phyloP scores from a whole-genome alignment of 2,888 invertebrate genomes.

The Azorinus chamasolen region DNA sequence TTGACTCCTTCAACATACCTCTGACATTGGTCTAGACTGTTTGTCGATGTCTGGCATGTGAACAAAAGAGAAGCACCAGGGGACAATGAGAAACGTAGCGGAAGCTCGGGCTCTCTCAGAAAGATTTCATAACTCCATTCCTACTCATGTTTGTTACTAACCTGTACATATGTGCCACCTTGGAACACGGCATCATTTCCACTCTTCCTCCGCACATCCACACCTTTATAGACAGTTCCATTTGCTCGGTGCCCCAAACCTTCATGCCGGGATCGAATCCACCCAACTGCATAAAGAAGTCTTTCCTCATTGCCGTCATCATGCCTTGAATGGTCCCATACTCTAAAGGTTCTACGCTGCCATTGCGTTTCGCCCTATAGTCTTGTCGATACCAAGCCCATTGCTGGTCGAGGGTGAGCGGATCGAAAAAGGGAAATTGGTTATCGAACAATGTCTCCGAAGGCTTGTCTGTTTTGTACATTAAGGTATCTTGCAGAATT shows the following conservation, averaged over 20 bases:
- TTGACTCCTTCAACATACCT: too few relatives aligned
- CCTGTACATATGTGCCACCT: constrained; percentile 63
- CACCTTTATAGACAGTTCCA: constrained; percentile 57
- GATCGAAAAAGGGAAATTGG: constrained; percentile 42
- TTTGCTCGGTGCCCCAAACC: constrained; percentile 62
- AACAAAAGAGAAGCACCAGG: too few relatives aligned
- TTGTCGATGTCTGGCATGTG: too few relatives aligned
- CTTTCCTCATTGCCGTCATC: constrained; percentile 52
- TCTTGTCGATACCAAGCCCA: constrained; percentile 39
- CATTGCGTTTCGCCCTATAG: constrained; percentile 24
- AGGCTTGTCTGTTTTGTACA: constrained; percentile 9
- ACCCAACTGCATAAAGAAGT: constrained; percentile 56
- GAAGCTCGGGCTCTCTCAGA: too few relatives aligned
- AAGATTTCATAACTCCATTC: neutral
- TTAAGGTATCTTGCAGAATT: constrained; percentile 41
- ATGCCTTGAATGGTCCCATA: constrained; percentile 52
- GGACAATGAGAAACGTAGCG: too few relatives aligned
- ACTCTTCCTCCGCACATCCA: constrained; percentile 67
- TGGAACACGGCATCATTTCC: constrained; percentile 65
- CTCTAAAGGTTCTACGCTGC: constrained; percentile 45
- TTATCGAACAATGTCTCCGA: constrained; percentile 27
- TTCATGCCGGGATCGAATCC: constrained; percentile 66
- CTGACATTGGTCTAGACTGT: too few relatives aligned
- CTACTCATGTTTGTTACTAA: neutral
- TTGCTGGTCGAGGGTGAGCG: constrained; percentile 35